Conservation (phyloP, 2,888 invertebrate genomes). For the Zhuqinia jingwanae region DNA sequence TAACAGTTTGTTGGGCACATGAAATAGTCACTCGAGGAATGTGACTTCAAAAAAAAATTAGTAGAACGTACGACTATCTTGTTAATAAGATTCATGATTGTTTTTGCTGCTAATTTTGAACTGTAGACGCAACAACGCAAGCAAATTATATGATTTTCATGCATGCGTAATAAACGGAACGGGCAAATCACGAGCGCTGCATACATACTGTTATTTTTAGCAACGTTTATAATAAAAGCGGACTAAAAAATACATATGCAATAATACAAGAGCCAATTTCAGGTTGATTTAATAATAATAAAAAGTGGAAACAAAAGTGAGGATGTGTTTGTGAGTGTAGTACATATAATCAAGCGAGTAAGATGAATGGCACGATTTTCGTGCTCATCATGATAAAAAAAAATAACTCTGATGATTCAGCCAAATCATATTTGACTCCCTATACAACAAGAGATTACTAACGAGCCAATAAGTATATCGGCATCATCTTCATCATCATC, state of each 20-base stretch:
- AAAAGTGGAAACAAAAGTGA: constrained; percentile 22
- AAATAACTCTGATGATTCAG: constrained; percentile 31
- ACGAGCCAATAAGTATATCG: constrained; percentile 16
- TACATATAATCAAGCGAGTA: constrained; percentile 19
- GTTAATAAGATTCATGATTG: background rate
- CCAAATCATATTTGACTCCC: constrained; percentile 22
- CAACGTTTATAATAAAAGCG: background rate
- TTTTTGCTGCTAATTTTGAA: constrained; percentile 20
- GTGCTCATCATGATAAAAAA: constrained; percentile 27
- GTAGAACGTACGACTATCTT: background rate
- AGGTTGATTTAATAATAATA: background rate
- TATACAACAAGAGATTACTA: constrained; percentile 28
- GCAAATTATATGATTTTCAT: background rate
- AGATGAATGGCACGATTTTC: constrained; percentile 19
- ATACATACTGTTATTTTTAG: background rate
- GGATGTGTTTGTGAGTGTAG: too few species aligned
- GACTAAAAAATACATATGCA: background rate
- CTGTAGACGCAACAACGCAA: background rate
- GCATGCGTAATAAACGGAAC: background rate
- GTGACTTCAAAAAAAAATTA: background rate
- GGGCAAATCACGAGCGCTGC: background rate
- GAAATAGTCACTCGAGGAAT: background rate
- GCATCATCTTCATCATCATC: background rate
- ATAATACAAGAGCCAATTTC: background rate
- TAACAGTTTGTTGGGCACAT: constrained; percentile 11